Evolutionary conservation across 2,797 vertebrate species (phyloP).

Genomic region (Neostethus bicornis): DNA sequence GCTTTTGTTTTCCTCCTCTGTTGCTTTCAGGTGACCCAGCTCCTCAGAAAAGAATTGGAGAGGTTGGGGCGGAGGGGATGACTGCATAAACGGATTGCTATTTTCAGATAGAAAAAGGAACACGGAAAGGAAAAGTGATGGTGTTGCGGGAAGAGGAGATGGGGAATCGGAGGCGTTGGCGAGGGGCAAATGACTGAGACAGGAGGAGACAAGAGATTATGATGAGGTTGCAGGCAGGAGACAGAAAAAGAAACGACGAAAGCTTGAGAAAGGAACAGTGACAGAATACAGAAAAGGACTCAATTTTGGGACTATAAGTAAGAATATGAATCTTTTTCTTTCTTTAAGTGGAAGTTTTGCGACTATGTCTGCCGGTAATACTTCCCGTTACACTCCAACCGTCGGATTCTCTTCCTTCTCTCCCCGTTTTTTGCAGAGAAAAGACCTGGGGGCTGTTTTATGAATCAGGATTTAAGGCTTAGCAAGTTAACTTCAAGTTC

Average conservation of each 20-base stretch:
- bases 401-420: not conserved
- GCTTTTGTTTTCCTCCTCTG: conserved; percentile 45
- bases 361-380: conserved; percentile 2
- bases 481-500: conserved; percentile 5
- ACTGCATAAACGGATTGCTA: conserved; percentile 56
- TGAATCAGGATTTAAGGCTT: conserved; percentile 15
- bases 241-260: conserved; percentile 21
- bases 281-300: conserved; percentile 3
- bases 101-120: conserved; percentile 54
- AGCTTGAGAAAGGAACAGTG: not conserved
- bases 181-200: conserved; percentile 49
- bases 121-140: conserved; percentile 29
- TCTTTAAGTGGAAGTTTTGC: conserved; percentile 1
- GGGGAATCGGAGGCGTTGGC: conserved; percentile 33
- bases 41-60: conserved; percentile 53
- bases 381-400: not conserved
- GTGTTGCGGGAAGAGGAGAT: not conserved
- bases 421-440: conserved; percentile 3
- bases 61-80: conserved; percentile 38
- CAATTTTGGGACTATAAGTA: not conserved
- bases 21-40: conserved; percentile 63
- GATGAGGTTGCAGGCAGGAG: conserved; percentile 36
- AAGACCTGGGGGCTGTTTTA: conserved; percentile 7
- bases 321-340: not conserved
- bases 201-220: conserved; percentile 35